Base-by-base conservation (phyloP, 2,113 vertebrate genomes). In the Mus musculus region DNA sequence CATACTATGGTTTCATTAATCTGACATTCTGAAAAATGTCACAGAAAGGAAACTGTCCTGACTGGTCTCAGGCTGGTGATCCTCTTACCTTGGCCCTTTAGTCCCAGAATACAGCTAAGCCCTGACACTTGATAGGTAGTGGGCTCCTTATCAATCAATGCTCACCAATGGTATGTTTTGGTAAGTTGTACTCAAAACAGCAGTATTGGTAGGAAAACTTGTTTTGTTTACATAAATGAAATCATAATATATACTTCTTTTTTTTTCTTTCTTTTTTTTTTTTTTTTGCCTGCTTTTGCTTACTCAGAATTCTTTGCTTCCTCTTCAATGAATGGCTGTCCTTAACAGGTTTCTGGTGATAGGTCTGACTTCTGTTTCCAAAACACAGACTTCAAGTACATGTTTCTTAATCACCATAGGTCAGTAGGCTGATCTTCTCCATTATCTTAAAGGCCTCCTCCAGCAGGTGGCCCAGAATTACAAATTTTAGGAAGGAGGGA, bases 321-420 rank as follows among this genome's bases (percentile, higher is more conserved):
- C 11, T 28, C 17, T 42, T 61, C 36, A 30, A 49, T 75, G 16
- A 96, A 36, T 75, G 13, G 1, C 30, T 17, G 4, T 33, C 26
- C 75, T 88, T 96, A 42, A 19, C 33, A 93, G 56, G 39, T 28
- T 59, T 95, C 75, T 87, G 59, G n/a, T 84, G 2, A 73, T 82
- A 76, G 56, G 56, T 36, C 59, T 42, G 22, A 84, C n/a, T 24
- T 85, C 78, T 95, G 77, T 39, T 42, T 93, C 71, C 94, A 69
- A 78, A 2, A 20, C 77, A 93, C 71, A 77, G 81, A 72, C 80
- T 61, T 28, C 42, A 80, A 65, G 26, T 46, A 46, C 82, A 30
- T 11, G 42, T 89, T 96, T 89, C 63, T 52, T 0, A 0, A 9
- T 63, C 42, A 85, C 65, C 24, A 49, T 49, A 42, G 61, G 61